Percentiles rank a stretch among this genome's conserved stretches.
phyloP scores from a whole-genome alignment of 2,888 invertebrate species.

The Papilio protenor region DNA sequence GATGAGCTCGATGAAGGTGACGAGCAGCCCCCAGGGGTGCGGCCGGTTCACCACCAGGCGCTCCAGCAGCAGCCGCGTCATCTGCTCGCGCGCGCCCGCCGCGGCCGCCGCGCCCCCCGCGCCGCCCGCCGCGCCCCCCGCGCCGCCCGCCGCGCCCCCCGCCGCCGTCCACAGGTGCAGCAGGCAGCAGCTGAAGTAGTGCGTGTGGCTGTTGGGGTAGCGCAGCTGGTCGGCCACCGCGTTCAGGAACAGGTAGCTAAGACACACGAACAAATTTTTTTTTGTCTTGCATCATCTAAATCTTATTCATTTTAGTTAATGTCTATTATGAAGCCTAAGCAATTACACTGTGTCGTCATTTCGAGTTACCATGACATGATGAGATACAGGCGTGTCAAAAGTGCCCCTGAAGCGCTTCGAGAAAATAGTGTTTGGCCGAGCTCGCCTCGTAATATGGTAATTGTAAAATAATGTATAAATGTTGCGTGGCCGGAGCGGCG shows the following conservation, averaged over 20 bases:
- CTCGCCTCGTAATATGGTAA: too few relatives aligned
- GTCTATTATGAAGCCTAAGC: too few relatives aligned
- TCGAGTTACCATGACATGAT: too few relatives aligned
- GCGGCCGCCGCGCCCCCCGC: conserved; percentile 72
- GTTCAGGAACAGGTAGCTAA: conserved; percentile 97
- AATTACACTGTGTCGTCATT: too few relatives aligned
- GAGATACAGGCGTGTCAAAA: too few relatives aligned
- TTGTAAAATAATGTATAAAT: too few relatives aligned
- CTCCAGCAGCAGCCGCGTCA: conserved; percentile 97
- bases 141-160: conserved; percentile 60
- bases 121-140: conserved; percentile 90
- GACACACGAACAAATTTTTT: too few relatives aligned
- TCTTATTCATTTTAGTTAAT: too few relatives aligned
- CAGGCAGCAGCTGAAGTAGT: conserved; percentile 99
- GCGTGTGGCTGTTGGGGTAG: conserved; percentile 99
- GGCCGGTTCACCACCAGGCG: conserved; percentile 98
- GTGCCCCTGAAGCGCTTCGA: too few relatives aligned
- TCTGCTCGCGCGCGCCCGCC: conserved; percentile 98
- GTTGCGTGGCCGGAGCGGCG: too few relatives aligned
- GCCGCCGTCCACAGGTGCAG: conserved; percentile 98
- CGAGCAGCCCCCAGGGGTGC: conserved; percentile 99
- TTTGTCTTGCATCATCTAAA: too few relatives aligned
- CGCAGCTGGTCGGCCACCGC: conserved; percentile 99
- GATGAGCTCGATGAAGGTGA: conserved; percentile 99
- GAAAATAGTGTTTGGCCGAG: too few relatives aligned